Evolutionary conservation across 2,113 vertebrate species (phyloP), one percentile per base, ranked within the genome.

Genomic region (Nipponia nippon): DNA sequence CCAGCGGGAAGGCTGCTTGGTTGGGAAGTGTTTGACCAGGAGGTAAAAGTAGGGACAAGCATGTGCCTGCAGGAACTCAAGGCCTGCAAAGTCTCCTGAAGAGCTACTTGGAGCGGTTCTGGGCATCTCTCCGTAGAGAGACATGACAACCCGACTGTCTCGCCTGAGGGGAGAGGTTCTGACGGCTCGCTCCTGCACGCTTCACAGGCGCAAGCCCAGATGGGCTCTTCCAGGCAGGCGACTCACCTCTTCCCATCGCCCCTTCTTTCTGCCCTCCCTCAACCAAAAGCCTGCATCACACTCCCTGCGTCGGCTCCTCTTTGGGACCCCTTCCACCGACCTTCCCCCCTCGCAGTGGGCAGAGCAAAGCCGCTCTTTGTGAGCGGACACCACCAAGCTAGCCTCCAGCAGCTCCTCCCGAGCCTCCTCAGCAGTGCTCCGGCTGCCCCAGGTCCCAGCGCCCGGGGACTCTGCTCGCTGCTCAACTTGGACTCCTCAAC

Each of bases 291-390:
- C 83, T 30, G 25, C 52, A 53, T 52, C 38, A 42, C 1, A 1
- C 5, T 32, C 34, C 61, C 50, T 26, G 16, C 3, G 1, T 32
- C 23, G 11, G 14, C 6, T n/a, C 29, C 42, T 83, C 38, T 27
- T 25, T 7, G 9, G 30, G 65, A 59, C 9, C 11, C 22, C 10
- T 75, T 44, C 50, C 30, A 36, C 65, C 2, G 1, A 16, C 30
- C 21, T 6, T 56, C 3, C 8, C 11, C 22, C 13, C 32, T 34
- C 3, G 2, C 49, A 55, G 40, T 0, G 0, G 29, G 38, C 34
- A 72, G 9, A 73, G 47, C 53, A 87, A 61, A 75, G 47, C 16
- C 3, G 4, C 34, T 13, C 10, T 47, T 17, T 19, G 29, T 30
- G 30, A 89, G 56, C 79, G 10, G 72, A 42, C 44, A 50, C 29